phyloP scores from a whole-genome alignment of 2,113 vertebrate genomes.

The Lophius piscatorius region DNA sequence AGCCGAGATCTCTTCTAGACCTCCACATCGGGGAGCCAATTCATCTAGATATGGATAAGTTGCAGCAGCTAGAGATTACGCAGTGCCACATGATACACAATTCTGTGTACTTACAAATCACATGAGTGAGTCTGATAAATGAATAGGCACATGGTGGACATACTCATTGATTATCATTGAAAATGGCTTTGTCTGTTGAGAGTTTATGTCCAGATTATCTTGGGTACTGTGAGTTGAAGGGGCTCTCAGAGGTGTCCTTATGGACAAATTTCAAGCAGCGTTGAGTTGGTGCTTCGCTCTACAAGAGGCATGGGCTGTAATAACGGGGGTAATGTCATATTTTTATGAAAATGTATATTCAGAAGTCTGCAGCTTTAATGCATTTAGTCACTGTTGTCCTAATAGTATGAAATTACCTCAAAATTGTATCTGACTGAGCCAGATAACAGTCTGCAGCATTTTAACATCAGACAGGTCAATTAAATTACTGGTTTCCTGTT shows the following conservation, averaged over 20 bases:
- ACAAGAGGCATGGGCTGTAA: constrained; percentile 44
- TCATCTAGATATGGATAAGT: constrained; percentile 49
- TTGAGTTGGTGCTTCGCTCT: constrained; percentile 40
- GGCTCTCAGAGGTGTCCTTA: constrained; percentile 46
- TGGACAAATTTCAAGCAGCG: constrained; percentile 50
- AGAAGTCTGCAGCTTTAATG: too few relatives aligned
- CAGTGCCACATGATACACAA: constrained; percentile 24
- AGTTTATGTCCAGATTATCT: constrained; percentile 56
- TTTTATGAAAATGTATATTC: constrained; percentile 20
- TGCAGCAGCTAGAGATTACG: constrained; percentile 21
- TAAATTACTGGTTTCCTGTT: too few relatives aligned
- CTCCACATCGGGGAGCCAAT: constrained; percentile 48
- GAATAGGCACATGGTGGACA: constrained; percentile 67
- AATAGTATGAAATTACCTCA: too few relatives aligned
- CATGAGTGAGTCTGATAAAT: constrained; percentile 60
- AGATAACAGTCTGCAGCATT: too few relatives aligned
- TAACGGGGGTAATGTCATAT: constrained; percentile 18
- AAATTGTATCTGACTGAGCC: too few relatives aligned
- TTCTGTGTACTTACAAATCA: constrained; percentile 46
- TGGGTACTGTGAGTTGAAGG: constrained; percentile 49
- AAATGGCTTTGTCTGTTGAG: constrained; percentile 62
- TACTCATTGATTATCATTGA: constrained; percentile 74
- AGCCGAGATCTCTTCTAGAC: constrained; percentile 46
- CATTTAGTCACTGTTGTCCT: not conserved
- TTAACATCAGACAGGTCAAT: too few relatives aligned